Conservation (phyloP, 2,113 vertebrate species). For the Eolophus roseicapilla region DNA sequence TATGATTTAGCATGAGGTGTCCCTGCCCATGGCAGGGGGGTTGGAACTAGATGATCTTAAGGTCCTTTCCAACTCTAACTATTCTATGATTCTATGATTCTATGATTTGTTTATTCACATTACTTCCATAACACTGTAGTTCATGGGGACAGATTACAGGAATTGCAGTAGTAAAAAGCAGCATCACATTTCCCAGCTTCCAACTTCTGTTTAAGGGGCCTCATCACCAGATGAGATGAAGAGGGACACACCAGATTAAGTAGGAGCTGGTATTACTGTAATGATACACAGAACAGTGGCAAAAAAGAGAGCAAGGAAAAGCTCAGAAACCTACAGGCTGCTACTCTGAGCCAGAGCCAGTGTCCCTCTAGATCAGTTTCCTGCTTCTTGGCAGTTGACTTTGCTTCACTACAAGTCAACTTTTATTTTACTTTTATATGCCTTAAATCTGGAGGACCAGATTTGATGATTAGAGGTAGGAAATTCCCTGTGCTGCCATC, state of each 20-base stretch:
- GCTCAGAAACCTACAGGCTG: not conserved
- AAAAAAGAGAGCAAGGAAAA: not conserved
- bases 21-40: too few relatives aligned
- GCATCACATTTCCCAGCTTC: not conserved
- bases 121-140: not conserved
- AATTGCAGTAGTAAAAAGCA: not conserved
- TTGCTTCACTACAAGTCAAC: not conserved
- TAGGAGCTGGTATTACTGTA: not conserved
- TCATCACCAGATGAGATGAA: not conserved
- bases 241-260: not conserved
- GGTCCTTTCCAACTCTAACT: too few relatives aligned
- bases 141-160: not conserved
- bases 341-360: not conserved
- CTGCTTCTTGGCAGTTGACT: not conserved
- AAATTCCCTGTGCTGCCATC: not conserved
- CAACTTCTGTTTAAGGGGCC: not conserved
- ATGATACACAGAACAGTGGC: not conserved
- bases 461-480: not conserved
- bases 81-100: too few relatives aligned
- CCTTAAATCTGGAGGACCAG: not conserved
- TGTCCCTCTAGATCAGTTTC: not conserved
- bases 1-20: too few relatives aligned
- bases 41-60: too few relatives aligned
- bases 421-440: not conserved
- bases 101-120: not conserved